phyloP scores from a whole-genome alignment of 2,888 invertebrate genomes.

The Parnassius smintheus region DNA sequence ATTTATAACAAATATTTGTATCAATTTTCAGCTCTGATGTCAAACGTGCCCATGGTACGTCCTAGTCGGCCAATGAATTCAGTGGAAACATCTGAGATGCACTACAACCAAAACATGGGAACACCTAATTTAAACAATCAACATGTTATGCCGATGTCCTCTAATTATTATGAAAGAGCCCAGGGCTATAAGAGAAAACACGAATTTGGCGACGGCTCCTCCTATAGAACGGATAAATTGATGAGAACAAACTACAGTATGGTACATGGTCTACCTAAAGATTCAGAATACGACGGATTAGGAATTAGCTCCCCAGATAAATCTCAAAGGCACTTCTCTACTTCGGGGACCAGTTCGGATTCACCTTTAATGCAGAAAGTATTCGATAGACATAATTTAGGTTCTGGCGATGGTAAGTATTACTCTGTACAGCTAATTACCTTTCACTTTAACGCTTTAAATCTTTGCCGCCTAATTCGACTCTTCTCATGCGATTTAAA shows the following conservation, averaged over 20 bases:
- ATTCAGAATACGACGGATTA: constrained; percentile 54
- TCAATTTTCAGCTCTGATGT: constrained; percentile 59
- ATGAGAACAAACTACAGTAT: constrained; percentile 65
- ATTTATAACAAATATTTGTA: constrained; percentile 5
- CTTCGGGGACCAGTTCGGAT: constrained; percentile 58
- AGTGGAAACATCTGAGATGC: constrained; percentile 68
- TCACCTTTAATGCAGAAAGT: constrained; percentile 53
- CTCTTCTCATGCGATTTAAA: constrained; percentile 31
- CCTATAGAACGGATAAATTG: constrained; percentile 68
- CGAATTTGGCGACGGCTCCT: constrained; percentile 63
- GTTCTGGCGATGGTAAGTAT: constrained; percentile 71
- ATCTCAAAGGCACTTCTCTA: constrained; percentile 54
- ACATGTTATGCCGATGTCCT: constrained; percentile 57
- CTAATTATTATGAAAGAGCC: constrained; percentile 64
- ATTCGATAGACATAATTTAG: constrained; percentile 65
- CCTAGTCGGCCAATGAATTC: constrained; percentile 58
- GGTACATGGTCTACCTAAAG: constrained; percentile 57
- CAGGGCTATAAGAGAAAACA: constrained; percentile 67
- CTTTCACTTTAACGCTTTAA: constrained; percentile 29
- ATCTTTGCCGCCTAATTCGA: constrained; percentile 40
- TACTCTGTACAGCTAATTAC: constrained; percentile 16
- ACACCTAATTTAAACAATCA: constrained; percentile 46
- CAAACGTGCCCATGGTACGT: constrained; percentile 63
- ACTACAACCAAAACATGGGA: constrained; percentile 59
- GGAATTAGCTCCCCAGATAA: constrained; percentile 53